Conservation (phyloP, 2,888 invertebrate species). For the Thera obeliscata region DNA sequence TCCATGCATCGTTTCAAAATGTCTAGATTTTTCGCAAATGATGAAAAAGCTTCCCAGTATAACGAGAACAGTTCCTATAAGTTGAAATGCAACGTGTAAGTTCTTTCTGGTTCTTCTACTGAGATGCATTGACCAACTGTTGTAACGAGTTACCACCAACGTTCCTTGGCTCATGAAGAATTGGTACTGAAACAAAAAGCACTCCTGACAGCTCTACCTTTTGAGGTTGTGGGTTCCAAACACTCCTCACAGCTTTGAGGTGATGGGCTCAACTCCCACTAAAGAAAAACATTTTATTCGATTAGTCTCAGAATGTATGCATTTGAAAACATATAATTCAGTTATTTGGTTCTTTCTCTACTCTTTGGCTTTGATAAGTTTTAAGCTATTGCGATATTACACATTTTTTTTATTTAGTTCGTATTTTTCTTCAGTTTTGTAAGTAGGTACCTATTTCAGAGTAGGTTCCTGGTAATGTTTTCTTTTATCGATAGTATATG, state of each 20-base stretch:
- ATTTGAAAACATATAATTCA: no score
- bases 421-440: background rate
- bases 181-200: conserved; percentile 55
- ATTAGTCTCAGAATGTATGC: no score
- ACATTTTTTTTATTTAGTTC: no score
- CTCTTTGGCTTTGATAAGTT: no score
- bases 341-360: no score
- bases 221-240: no score
- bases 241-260: no score
- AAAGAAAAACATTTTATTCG: no score
- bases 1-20: conserved; percentile 53
- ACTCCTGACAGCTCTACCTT: background rate
- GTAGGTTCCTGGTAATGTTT: background rate
- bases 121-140: conserved; percentile 56
- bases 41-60: conserved; percentile 48
- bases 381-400: no score
- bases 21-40: conserved; percentile 37
- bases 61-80: conserved; percentile 44
- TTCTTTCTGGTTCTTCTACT: conserved; percentile 42
- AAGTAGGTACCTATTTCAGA: no score
- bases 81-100: conserved; percentile 50
- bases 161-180: conserved; percentile 61
- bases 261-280: no score
- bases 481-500: background rate
- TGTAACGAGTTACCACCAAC: conserved; percentile 53